phyloP scores from a whole-genome alignment of 2,888 invertebrate genomes.

The Liposcelis brunnea region DNA sequence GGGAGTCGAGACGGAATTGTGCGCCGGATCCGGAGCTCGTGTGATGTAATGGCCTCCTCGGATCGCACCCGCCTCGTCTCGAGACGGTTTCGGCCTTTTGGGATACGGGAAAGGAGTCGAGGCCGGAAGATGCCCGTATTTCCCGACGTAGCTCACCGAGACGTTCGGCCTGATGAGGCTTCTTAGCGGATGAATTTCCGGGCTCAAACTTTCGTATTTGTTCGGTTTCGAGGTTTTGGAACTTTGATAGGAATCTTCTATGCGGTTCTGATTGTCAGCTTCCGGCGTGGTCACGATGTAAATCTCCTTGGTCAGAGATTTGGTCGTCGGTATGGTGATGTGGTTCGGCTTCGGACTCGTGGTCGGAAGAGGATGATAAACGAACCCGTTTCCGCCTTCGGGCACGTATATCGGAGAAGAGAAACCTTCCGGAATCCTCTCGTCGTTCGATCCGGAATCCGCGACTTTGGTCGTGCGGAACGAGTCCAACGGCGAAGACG shows the following conservation, averaged over 20 bases:
- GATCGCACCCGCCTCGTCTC: slow-evolving; percentile 12
- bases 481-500: too few species aligned
- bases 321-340: slow-evolving; percentile 5
- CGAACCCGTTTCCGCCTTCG: neutral
- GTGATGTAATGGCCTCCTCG: neutral
- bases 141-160: slow-evolving; percentile 1
- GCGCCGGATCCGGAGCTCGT: slow-evolving; percentile 12
- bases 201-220: neutral
- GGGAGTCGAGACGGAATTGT: slow-evolving; percentile 16
- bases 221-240: neutral
- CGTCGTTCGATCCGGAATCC: too few species aligned
- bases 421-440: neutral
- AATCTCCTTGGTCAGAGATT: neutral
- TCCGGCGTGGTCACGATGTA: slow-evolving; percentile 3
- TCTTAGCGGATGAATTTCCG: slow-evolving; percentile 2
- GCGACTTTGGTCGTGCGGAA: neutral
- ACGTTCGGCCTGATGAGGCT: slow-evolving; percentile 1
- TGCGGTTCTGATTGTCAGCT: neutral
- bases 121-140: slow-evolving; percentile 5
- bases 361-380: neutral
- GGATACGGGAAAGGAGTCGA: slow-evolving; percentile 3
- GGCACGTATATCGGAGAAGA: slow-evolving; percentile 6
- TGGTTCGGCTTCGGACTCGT: slow-evolving; percentile 6
- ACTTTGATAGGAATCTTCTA: neutral
- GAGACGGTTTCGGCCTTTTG: neutral